Evolutionary conservation across 2,113 vertebrate genomes (phyloP), one percentile per base, ranked within the genome.

Genomic region (Indicator maculatus): DNA sequence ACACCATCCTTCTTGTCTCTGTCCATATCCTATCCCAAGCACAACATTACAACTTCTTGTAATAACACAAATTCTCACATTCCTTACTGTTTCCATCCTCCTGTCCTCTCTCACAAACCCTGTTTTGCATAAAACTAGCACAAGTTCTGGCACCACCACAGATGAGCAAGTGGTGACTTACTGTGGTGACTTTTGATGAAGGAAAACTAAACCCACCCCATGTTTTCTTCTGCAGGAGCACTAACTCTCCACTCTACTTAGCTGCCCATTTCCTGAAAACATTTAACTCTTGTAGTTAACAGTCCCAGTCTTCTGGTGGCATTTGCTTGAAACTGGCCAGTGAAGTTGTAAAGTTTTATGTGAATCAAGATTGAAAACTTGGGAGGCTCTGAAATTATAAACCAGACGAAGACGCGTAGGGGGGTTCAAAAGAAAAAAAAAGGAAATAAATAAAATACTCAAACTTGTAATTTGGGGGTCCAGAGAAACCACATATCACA

Each of bases 401-500:
- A 75, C 23, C 14, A 45, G 83, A 90, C 18, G 13, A 66, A 60
- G 41, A 65, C 3, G 30, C 26, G 3, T 2, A 15, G 7, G 8
- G 14, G 14, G 17, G 74, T 30, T 55, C 53, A 33, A 61, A 44
- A 8, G 44, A 64, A 80, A 36, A 12, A 47, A 90, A 87, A 84
- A 33, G 14, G 45, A 90, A 89, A 71, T 36, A 36, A 58, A 18
- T 4, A 28, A 85, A 61, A 79, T 28, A 65, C 66, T 63, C 30
- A 72, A 92, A 84, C 11, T 65, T 92, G 8, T 6, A 39, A 16
- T 92, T 70, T 86, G 67, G 86, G 90, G 89, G 89, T 92, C 70
- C 50, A 55, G 30, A 44, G 52, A 88, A 94, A 55, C 90, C 85
- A 95, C 16, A 4, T 65, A 95, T 93, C 83, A 93, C 95, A 95